A percentile compares a stretch with the other conserved stretches of the same genome.
These are phyloP conservation scores for Dryoscopus gambensis DNA, from an alignment of 2,113 vertebrate species.

Conservation along the genomic window DNA sequence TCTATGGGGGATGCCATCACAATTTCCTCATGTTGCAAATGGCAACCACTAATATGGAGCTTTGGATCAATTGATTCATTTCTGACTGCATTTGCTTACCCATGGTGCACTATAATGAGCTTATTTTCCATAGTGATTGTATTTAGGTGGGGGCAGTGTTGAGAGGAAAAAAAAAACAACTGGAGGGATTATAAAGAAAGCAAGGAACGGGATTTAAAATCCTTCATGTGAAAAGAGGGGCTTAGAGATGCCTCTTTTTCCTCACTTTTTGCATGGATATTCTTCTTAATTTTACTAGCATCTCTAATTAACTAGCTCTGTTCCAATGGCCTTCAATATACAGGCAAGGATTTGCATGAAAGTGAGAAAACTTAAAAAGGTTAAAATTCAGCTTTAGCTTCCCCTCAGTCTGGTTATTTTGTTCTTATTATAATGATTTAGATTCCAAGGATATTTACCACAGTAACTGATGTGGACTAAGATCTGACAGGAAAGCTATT, in stretches of 20 bases:
- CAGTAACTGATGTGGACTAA: background rate
- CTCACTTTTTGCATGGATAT: background rate
- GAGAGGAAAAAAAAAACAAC: background rate
- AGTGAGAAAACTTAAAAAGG: background rate
- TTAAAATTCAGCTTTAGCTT: background rate
- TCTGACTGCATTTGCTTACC: background rate
- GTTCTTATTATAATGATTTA: background rate
- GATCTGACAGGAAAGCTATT: constrained; percentile 1
- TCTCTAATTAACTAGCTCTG: background rate
- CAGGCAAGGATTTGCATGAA: background rate
- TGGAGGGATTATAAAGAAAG: constrained; percentile 5
- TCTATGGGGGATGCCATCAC: background rate
- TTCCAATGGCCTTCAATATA: background rate
- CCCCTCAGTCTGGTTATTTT: background rate
- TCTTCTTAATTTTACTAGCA: background rate
- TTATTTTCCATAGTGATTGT: constrained; percentile 35
- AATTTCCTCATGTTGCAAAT: background rate
- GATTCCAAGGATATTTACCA: background rate
- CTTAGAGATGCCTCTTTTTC: background rate
- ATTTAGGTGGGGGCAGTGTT: background rate
- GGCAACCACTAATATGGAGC: background rate
- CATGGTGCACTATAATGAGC: background rate
- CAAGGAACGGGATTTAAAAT: constrained; percentile 1
- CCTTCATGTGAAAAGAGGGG: background rate
- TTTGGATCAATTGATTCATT: background rate